Evolutionary conservation across 2,888 invertebrate genomes (phyloP), one percentile per base, ranked within the genome.

Genomic region (Agriopis aurantiaria): DNA sequence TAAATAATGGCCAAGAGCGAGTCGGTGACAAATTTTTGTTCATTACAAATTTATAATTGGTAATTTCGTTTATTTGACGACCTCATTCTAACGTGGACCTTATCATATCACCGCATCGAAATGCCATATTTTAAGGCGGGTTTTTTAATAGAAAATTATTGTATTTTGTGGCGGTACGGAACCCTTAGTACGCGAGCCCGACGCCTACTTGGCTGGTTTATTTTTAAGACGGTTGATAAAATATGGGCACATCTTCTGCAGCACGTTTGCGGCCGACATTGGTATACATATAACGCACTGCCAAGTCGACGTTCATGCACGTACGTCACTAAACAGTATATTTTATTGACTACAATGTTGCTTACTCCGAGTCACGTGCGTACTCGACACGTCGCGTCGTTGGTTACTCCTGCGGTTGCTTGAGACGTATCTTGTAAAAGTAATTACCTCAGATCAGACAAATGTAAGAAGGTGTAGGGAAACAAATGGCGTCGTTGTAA

Each of bases 361-460:
- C 5, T 10, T 17, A 43, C 56, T 17, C 17, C 6, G 10, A 77
- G 17, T 61, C 83, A 83, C 84, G 83, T 84, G 77, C 77, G 77
- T 73, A 82, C 80, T 55, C 40, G 40, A 41, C 14, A 56, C 52
- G 52, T 23, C 33, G 23, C 51, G 52, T 49, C 52, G 41, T 40
- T 9, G 8, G 33, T 8, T 55, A 41, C 40, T 55, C 8, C 14
- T 55, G 8, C 7, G 4, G n/a, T n/a, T 40, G 1, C 41, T n/a
- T 41, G 41, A 2, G 12, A 41, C 8, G 12, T 53, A 12, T n/a
- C 11, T 48, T 48, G n/a, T 11, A 11, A 6, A 12, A 48, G 33
- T 11, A 48, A n/a, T n/a, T 12, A 43, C n/a, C 48, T 5, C 23
- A 33, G 5, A 33, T 5, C 33, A 33, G 33, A 33, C 33, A 33